These are phyloP conservation scores for Centruroides vittatus DNA, from an alignment of 1,140 invertebrate species.

Conservation along the genomic window DNA sequence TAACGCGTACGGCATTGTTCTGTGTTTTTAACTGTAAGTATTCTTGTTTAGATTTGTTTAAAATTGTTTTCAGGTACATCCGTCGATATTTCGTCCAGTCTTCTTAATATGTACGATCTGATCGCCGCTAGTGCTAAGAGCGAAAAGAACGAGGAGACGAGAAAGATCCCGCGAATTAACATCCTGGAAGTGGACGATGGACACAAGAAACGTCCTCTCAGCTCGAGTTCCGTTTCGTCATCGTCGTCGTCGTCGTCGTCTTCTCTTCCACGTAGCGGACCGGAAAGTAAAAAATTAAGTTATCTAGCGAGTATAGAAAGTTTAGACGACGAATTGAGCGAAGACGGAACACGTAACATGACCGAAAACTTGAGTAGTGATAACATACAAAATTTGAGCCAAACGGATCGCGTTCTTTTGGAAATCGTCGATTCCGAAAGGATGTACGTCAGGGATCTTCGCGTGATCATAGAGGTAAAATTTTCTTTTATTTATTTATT, in stretches of 20 bases:
- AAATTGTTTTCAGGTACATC: slow-evolving; percentile 35
- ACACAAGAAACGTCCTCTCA: slow-evolving; percentile 44
- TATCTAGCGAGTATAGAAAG: slow-evolving; percentile 66
- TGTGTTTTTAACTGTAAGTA: too few relatives aligned
- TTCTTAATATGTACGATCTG: slow-evolving; percentile 50
- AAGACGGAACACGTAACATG: slow-evolving; percentile 26
- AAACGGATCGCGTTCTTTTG: slow-evolving; percentile 67
- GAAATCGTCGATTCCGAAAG: slow-evolving; percentile 89
- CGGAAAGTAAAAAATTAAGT: slow-evolving; percentile 27
- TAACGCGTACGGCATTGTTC: too few relatives aligned
- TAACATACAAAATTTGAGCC: slow-evolving; percentile 43
- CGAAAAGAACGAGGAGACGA: slow-evolving; percentile 5
- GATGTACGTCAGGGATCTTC: slow-evolving; percentile 74
- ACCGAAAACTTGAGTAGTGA: too few relatives aligned
- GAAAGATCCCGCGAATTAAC: neutral
- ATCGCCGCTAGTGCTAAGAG: slow-evolving; percentile 32
- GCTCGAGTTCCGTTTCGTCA: slow-evolving; percentile 64
- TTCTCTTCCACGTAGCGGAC: slow-evolving; percentile 14
- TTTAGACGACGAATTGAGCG: slow-evolving; percentile 40
- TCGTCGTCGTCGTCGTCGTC: slow-evolving; percentile 43
- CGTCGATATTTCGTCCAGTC: slow-evolving; percentile 44
- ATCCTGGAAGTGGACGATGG: slow-evolving; percentile 9
- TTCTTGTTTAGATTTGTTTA: too few relatives aligned
- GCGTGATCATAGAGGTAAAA: slow-evolving; percentile 73
- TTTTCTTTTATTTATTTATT: too few relatives aligned